Conservation (phyloP, 2,113 vertebrate species). For the Engystomops pustulosus region DNA sequence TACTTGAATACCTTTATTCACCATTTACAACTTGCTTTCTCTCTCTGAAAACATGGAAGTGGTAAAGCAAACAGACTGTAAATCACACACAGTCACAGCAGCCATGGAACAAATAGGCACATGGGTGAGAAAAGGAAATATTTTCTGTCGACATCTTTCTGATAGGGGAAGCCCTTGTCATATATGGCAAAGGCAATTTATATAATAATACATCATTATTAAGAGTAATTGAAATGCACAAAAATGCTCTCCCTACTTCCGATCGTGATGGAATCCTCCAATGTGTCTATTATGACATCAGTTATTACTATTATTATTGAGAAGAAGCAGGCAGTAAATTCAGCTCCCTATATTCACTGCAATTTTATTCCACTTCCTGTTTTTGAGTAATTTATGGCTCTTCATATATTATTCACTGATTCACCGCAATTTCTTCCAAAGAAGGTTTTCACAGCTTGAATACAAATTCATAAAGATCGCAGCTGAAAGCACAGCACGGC, state of each 20-base stretch:
- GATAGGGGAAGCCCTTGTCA: not conserved
- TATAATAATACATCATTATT: not conserved
- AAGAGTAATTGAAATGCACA: not conserved
- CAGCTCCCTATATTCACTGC: not conserved
- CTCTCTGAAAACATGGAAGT: not conserved
- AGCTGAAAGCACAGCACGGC: not conserved
- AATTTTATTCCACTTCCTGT: conserved; percentile 11
- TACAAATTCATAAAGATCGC: conserved; percentile 22
- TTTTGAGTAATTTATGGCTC: not conserved
- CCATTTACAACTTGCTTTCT: too few species aligned
- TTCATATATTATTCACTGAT: conserved; percentile 21
- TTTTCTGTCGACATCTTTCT: not conserved
- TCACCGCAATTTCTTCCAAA: conserved; percentile 12
- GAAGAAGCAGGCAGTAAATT: not conserved
- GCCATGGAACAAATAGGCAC: not conserved
- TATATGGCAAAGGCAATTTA: not conserved
- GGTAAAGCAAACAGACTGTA: not conserved
- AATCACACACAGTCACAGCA: too few species aligned
- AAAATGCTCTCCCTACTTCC: not conserved
- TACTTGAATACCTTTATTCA: too few species aligned
- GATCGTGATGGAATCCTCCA: not conserved
- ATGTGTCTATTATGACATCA: not conserved
- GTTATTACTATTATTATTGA: conserved; percentile 3
- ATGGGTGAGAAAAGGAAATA: not conserved
- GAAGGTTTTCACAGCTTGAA: conserved; percentile 24